Conservation (phyloP, 2,888 invertebrate genomes). For the Scaptodrosophila latifasciaeformis region DNA sequence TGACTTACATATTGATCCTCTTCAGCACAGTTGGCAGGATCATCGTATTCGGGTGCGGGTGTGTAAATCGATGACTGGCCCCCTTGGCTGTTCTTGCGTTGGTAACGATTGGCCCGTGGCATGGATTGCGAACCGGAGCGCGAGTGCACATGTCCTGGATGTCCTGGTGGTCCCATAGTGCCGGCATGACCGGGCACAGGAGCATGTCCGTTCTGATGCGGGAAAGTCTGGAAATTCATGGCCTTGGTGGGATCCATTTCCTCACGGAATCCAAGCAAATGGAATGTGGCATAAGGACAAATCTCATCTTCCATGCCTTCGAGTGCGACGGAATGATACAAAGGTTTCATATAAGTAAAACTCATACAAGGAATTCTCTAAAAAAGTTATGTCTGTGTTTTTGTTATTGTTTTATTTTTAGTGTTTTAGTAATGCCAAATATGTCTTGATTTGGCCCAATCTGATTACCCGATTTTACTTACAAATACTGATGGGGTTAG, state of each 20-base stretch:
- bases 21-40: constrained; percentile 93
- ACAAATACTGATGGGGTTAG: constrained; percentile 33
- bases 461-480: constrained; percentile 38
- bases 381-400: constrained; percentile 12
- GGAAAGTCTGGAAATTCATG: constrained; percentile 91
- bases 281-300: constrained; percentile 97
- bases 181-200: constrained; percentile 85
- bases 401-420: constrained; percentile 50
- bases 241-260: constrained; percentile 96
- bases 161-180: constrained; percentile 87
- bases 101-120: constrained; percentile 85
- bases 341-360: not conserved
- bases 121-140: constrained; percentile 93
- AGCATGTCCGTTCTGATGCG: constrained; percentile 81
- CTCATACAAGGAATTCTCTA: not conserved
- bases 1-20: constrained; percentile 88
- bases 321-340: not conserved
- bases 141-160: constrained; percentile 85
- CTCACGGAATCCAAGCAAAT: constrained; percentile 94
- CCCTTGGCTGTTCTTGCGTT: constrained; percentile 85
- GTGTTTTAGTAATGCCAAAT: constrained; percentile 52
- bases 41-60: constrained; percentile 92
- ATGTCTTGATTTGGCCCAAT: too few species aligned
- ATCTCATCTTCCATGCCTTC: constrained; percentile 96
- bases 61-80: constrained; percentile 89